Base-by-base conservation (phyloP, 2,797 vertebrate species). In the Mergus octosetaceus region DNA sequence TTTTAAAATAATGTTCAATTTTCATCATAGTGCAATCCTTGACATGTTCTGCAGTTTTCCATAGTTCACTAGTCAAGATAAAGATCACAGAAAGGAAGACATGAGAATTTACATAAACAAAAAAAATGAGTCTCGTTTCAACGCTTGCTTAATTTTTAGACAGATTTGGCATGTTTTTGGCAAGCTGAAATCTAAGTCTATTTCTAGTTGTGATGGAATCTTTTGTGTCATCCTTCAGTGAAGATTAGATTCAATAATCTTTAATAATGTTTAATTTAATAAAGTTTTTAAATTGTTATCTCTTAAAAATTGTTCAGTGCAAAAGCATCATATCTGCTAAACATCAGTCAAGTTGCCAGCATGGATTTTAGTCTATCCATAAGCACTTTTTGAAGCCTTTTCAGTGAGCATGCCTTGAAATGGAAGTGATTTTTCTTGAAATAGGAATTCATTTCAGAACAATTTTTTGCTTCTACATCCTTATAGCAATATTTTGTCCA, bases 61-160 rank as follows among this genome's bases (percentile, higher is more conserved):
- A 0, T 45, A 45, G 25, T 43, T 83, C 3, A 22, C 4, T 38
- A n/a, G 5, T 32, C 9, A 85, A 73, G 0, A 21, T 66, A 43
- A 51, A 62, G 30, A 36, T 82, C 11, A 34, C 65, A 18, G 24
- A 76, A 82, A 9, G 25, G 4, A 58, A 21, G 32, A 45, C 16
- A 13, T 70, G 27, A 45, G 65, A 75, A 62, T 54, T 57, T 78
- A 21, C 6, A 1, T 80, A 38, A 32, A 74, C 49, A 27, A 51
- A 78, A 43, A 8, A 3, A 69, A 41, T 45, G 84, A 65, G 14
- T 8, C 16, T 45, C 58, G 15, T 64, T 11, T 72, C 4, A 0
- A n/a, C 65, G 28, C 13, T 84, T 66, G 27, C 14, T 13, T 64
- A 5, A 77, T 47, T 89, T 93, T 78, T 81, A 25, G 25, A 45